Evolutionary conservation across 2,113 vertebrate species (phyloP), one percentile per base, ranked within the genome.

Genomic region (Cinclus cinclus): DNA sequence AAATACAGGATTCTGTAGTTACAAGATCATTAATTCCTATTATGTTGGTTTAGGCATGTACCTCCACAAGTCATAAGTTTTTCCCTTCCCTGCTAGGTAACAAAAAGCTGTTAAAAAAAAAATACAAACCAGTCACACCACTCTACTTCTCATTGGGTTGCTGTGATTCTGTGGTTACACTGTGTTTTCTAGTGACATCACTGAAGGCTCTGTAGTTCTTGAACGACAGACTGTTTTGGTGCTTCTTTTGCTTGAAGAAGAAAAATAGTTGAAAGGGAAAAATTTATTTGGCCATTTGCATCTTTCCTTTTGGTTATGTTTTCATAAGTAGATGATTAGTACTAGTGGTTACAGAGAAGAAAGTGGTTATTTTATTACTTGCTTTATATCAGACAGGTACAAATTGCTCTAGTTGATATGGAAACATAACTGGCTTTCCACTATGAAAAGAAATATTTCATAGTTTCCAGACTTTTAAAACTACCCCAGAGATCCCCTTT

Each of bases 131-230:
- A 12, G 31, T 85, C n/a, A 33, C 0, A 7, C 30, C 23, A 46
- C 53, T 55, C 53, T 33, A 27, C 15, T 56, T 83, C 81, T 90
- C 46, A 9, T 15, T 76, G 35, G n/a, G 90, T 95, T 97, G 75
- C 89, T 87, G 89, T 94, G 92, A 93, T 95, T 91, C 95, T 85
- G 89, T 95, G 90, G 94, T 95, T 91, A 94, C 75, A 6, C n/a
- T 69, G 7, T 59, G 42, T 96, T 91, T 94, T 91, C 68, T 91
- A 25, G 70, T 85, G 84, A 93, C 89, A 93, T 93, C 90, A 83
- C 19, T 30, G 30, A 79, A 58, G 63, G n/a, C 58, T 79, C 77
- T 53, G 31, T 62, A 80, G 46, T 69, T 65, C 60, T 73, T 83
- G 33, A 22, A 2, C 39, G 39, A 91, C 2, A 2, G 41, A 58